Evolutionary conservation across 2,888 invertebrate genomes (phyloP), one percentile per base, ranked within the genome.

Genomic region (Philereme vetulata): DNA sequence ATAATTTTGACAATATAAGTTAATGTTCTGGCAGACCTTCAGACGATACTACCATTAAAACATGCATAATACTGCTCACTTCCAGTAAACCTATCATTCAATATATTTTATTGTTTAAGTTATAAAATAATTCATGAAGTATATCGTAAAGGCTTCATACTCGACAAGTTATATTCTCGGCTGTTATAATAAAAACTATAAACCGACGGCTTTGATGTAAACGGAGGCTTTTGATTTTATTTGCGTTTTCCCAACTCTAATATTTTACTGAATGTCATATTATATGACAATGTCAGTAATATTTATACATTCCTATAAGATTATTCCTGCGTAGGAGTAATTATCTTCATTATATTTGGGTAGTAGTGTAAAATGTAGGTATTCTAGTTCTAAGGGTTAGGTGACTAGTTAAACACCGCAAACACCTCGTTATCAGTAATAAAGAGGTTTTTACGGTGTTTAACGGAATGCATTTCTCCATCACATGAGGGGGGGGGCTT

Each of bases 161-260:
- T 49, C 43, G 67, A 64, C 66, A 48, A 52, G 60, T 61, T 59
- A 64, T 44, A 51, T 47, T 66, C 68, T 65, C 64, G 56, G n/a
- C 40, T 51, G 32, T 62, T 45, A 35, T 40, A 53, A 61, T 65
- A 65, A 64, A 66, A 60, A 57, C 62, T 43, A 48, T 55, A 55
- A 62, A 65, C 45, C 45, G 56, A 60, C 55, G 9, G 43, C 9
- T 46, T 51, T 54, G 36, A 55, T 43, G 58, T 60, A 60, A 60
- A 45, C 53, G 45, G 59, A 54, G 50, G 45, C 32, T 42, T 58
- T 36, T 2, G 21, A 21, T 21, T 21, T 21, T 21, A 21, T 21
- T 21, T 21, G 21, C 21, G 21, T 21, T 21, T 21, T 21, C 21
- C 1, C 21, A 21, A 1, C 21, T 1, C 21, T 21, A 21, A 21